Base-by-base conservation (phyloP, 2,113 vertebrate species). In the Oryzias curvinotus region DNA sequence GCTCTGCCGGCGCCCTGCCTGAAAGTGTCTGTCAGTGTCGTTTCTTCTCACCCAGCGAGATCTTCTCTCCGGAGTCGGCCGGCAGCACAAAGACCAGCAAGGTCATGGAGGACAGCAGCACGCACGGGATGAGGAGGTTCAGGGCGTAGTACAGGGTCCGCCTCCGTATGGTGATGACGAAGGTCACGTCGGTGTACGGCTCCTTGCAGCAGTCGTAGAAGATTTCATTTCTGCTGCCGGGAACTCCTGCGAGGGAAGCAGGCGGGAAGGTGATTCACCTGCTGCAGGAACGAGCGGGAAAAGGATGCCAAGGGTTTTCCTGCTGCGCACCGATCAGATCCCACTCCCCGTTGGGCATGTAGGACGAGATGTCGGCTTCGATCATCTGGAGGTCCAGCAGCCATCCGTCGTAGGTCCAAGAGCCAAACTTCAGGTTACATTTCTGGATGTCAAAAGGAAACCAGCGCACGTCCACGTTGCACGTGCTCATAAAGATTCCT, bases 401-500 rank as follows among this genome's bases (percentile, higher is more conserved):
- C 92, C 91, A 93, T 45, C 92, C 92, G 4, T 93, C 92, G 17
- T 91, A 92, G 0, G 92, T 92, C 92, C 92, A 93, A 0, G 92
- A 93, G 68, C 92, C 92, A 28, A 93, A 93, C 82, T 93, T 93
- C 41, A 93, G 73, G 81, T 92, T 89, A 5, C 92, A 93, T 66
- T 81, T 88, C 78, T 93, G 92, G 53, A 92, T 89, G 83, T 93
- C 92, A 16, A 93, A 93, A 14, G 92, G 92, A 63, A 93, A 93
- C 92, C 92, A 93, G 79, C 92, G 91, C 0, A 93, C 92, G 1
- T 93, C 92, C 75, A 93, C 91, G 12, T 91, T 92, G 72, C 92
- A 93, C 0, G 92, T 93, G 75, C 92, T 93, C 89, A 88, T 93
- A 57, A 93, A 93, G 74, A 93, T 93, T 17, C 92, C 92, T 93